Percentiles rank a stretch among this genome's conserved stretches.
Evolutionary conservation across 2,797 vertebrate species (phyloP).

Genomic region (Acanthurus lineatus): DNA sequence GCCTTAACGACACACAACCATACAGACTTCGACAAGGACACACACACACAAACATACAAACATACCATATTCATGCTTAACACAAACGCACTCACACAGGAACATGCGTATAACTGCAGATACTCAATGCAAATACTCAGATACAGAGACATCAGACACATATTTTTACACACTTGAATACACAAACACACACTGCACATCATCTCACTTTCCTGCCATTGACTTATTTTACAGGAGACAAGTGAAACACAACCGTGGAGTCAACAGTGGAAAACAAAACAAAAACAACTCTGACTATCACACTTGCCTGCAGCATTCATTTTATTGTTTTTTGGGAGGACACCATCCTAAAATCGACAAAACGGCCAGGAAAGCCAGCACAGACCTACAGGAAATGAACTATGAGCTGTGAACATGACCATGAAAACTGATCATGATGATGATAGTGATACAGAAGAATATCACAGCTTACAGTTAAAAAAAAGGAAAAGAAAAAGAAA

Average conservation of each 20-base stretch:
- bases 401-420: conserved; percentile 61
- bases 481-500: conserved; percentile 23
- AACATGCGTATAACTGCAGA: conserved; percentile 52
- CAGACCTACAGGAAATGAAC: conserved; percentile 84
- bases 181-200: conserved; percentile 51
- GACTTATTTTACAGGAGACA: conserved; percentile 69
- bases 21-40: conserved; percentile 63
- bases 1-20: conserved; percentile 89
- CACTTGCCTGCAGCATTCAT: conserved; percentile 67
- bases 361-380: conserved; percentile 89
- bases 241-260: conserved; percentile 59
- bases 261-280: conserved; percentile 47
- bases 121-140: conserved; percentile 50
- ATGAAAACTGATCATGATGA: conserved; percentile 62
- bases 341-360: conserved; percentile 70
- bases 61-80: conserved; percentile 28
- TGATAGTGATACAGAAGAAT: conserved; percentile 66
- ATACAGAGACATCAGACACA: conserved; percentile 48
- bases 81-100: conserved; percentile 31
- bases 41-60: conserved; percentile 28
- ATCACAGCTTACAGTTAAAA: conserved; percentile 67
- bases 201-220: conserved; percentile 74
- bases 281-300: conserved; percentile 59
- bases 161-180: conserved; percentile 70
- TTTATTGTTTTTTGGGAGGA: conserved; percentile 40